Conservation (phyloP, 2,888 invertebrate species). For the Pedicia rivosa region DNA sequence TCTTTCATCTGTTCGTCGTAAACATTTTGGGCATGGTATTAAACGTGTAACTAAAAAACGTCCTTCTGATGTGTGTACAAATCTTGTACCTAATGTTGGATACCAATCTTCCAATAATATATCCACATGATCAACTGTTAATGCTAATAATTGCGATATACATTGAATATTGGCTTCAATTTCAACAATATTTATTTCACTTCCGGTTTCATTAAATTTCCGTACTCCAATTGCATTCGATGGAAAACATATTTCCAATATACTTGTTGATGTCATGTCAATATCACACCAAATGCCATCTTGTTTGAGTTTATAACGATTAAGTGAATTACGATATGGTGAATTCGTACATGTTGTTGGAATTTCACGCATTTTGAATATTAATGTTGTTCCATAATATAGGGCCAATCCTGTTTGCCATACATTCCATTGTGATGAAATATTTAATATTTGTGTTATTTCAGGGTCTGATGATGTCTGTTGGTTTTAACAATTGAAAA, state of each 20-base stretch:
- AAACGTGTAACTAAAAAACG: slow-evolving; percentile 84
- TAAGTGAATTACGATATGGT: slow-evolving; percentile 34
- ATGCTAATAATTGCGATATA: slow-evolving; percentile 65
- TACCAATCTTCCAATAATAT: slow-evolving; percentile 96
- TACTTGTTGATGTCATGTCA: slow-evolving; percentile 61
- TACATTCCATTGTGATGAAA: slow-evolving; percentile 75
- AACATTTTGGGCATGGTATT: slow-evolving; percentile 82
- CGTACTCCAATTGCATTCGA: slow-evolving; percentile 23
- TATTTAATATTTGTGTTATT: slow-evolving; percentile 31
- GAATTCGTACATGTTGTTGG: slow-evolving; percentile 37
- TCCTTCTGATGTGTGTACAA: slow-evolving; percentile 95
- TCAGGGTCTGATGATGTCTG: slow-evolving; percentile 2
- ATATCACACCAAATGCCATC: slow-evolving; percentile 79
- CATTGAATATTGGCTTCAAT: slow-evolving; percentile 67
- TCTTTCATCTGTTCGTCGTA: slow-evolving; percentile 32
- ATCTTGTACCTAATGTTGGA: slow-evolving; percentile 87
- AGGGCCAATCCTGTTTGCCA: slow-evolving; percentile 89
- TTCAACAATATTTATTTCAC: slow-evolving; percentile 30
- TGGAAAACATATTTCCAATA: slow-evolving; percentile 74
- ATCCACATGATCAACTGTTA: slow-evolving; percentile 91
- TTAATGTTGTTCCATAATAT: slow-evolving; percentile 61
- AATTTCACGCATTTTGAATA: slow-evolving; percentile 73
- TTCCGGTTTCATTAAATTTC: slow-evolving; percentile 4
- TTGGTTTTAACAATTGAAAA: too few relatives aligned
- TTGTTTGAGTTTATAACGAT: slow-evolving; percentile 53